These are phyloP conservation scores for Alouatta palliata DNA, from an alignment of 2,113 vertebrate species.

Conservation along the genomic window DNA sequence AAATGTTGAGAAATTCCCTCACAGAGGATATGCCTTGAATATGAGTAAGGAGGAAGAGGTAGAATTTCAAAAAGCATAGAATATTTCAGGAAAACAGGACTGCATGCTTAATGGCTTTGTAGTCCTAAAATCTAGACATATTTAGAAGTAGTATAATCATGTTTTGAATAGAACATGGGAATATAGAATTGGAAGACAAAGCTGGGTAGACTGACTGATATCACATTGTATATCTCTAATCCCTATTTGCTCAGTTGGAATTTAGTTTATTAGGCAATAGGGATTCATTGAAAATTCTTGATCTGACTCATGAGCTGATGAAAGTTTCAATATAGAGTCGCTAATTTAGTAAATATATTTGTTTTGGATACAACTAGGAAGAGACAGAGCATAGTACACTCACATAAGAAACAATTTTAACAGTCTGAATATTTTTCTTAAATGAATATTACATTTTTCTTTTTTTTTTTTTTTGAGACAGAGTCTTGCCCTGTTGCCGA, in stretches of 20 bases:
- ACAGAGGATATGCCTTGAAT: neutral
- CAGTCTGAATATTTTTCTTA: neutral
- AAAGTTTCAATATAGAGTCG: neutral
- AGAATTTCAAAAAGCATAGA: neutral
- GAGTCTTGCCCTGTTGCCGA: too few species aligned
- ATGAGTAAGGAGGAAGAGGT: neutral
- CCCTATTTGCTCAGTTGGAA: neutral
- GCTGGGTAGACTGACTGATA: neutral
- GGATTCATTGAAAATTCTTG: neutral
- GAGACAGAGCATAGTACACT: neutral
- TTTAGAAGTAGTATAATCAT: neutral
- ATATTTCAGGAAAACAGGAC: neutral
- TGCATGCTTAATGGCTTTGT: neutral
- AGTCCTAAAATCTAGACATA: neutral
- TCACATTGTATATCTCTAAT: neutral
- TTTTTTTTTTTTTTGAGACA: too few species aligned
- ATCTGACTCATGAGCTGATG: neutral
- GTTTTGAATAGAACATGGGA: neutral
- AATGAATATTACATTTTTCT: neutral
- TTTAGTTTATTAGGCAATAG: neutral
- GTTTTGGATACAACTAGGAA: neutral
- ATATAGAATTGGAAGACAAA: neutral
- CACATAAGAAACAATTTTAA: neutral
- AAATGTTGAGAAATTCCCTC: neutral
- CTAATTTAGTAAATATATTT: neutral